Evolutionary conservation across 1,140 invertebrate species (phyloP), one percentile per base, ranked within the genome.

Genomic region (Paralvinella palmiformis): DNA sequence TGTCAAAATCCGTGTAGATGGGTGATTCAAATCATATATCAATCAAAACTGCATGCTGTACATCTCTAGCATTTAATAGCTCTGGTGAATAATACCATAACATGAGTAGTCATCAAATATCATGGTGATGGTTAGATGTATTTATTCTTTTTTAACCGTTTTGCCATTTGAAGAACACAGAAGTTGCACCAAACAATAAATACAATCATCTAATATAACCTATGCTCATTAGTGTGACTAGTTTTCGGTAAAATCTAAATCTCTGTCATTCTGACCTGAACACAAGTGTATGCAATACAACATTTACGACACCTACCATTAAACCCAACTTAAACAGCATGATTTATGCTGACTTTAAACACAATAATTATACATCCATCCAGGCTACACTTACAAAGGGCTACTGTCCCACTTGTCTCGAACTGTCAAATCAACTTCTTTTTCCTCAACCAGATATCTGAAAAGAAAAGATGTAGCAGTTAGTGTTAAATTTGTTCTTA

Each of bases 321-420:
- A 50, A 50, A 50, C 15, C 17, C 4, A n/a, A 50, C 27, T 50
- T 50, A n/a, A 22, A 27, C 45, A 22, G 45, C 17, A 50, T 15
- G 20, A 0, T 50, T 27, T 22, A 4, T 50, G 4, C 45, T 50
- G 45, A 15, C 4, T 17, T 4, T 50, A n/a, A 15, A 50, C 4
- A 50, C 20, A 17, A 17, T 27, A 50, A 24, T 22, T 24, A 15
- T 6, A 50, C 45, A 22, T 50, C 20, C 24, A 20, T n/a, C 2
- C 6, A 27, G 48, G 24, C 6, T 27, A 33, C 55, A 57, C 81
- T 79, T 78, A 84, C 79, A 85, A 64, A 27, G 84, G 84, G 31
- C 83, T 83, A 56, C 81, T 83, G 69, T 85, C 84, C 83, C 84
- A 85, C 70, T 81, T 81, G 63, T 85, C 84, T 67, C 83, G 72